A percentile compares a stretch with the other conserved stretches of the same genome.
Conservation (phyloP, 2,888 invertebrate genomes). For the Conus canariensis region DNA sequence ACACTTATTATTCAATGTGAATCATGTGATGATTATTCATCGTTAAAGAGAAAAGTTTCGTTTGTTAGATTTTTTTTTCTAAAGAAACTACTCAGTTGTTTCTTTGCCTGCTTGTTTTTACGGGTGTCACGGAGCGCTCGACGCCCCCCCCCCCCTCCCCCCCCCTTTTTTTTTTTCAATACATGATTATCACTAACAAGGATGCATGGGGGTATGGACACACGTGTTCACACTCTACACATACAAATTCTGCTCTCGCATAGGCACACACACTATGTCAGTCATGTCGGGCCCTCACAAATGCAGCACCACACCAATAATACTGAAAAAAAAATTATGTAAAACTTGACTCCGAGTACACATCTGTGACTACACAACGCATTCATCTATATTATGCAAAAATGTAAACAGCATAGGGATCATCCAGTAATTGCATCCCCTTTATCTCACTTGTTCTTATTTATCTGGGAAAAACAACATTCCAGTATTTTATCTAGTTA, state of each 20-base stretch:
- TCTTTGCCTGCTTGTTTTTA: too few species aligned
- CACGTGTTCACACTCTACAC: not conserved
- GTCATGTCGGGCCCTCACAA: not conserved
- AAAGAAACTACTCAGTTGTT: too few species aligned
- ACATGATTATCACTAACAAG: not conserved
- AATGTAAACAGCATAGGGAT: not conserved
- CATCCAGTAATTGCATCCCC: not conserved
- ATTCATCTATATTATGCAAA: too few species aligned
- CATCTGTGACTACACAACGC: not conserved
- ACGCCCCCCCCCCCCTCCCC: too few species aligned
- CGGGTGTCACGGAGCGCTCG: too few species aligned
- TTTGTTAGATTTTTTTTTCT: too few species aligned
- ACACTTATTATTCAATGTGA: too few species aligned
- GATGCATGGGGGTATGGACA: not conserved
- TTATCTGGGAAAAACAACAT: too few species aligned
- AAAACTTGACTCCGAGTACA: not conserved
- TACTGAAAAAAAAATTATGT: not conserved
- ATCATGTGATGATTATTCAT: too few species aligned
- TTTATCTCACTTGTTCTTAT: not conserved
- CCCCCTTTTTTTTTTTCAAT: not conserved
- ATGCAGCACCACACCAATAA: not conserved
- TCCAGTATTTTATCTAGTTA: too few species aligned
- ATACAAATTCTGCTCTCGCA: not conserved
- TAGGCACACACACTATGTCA: conserved; percentile 5
- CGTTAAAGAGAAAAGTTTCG: too few species aligned